phyloP scores from a whole-genome alignment of 2,888 invertebrate species.

The Napeogenes sylphis region DNA sequence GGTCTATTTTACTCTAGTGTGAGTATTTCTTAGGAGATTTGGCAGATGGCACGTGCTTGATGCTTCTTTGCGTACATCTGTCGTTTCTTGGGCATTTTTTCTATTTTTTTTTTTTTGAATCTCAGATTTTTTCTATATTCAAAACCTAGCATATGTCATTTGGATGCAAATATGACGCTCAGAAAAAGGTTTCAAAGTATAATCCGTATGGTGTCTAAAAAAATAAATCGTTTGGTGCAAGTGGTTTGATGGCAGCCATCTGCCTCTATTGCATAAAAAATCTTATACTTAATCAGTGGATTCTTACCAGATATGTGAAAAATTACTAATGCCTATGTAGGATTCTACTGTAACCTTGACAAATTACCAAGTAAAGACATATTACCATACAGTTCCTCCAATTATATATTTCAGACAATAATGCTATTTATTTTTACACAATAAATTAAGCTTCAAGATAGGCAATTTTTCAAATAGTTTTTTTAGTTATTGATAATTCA shows the following conservation, averaged over 20 bases:
- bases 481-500: too few relatives aligned
- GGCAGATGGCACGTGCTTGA: slow-evolving; percentile 76
- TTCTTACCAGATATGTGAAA: neutral
- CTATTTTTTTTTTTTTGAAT: slow-evolving; percentile 59
- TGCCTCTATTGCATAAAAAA: slow-evolving; percentile 37
- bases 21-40: slow-evolving; percentile 67
- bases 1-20: slow-evolving; percentile 52
- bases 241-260: slow-evolving; percentile 63
- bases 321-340: neutral
- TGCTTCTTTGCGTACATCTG: slow-evolving; percentile 72
- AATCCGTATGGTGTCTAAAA: slow-evolving; percentile 64
- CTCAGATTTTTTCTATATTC: slow-evolving; percentile 38
- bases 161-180: slow-evolving; percentile 70
- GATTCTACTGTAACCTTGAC: neutral
- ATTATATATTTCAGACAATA: too few relatives aligned
- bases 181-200: slow-evolving; percentile 53
- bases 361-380: neutral
- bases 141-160: slow-evolving; percentile 64
- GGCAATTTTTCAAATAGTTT: too few relatives aligned
- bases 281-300: neutral
- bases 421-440: too few relatives aligned
- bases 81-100: slow-evolving; percentile 64
- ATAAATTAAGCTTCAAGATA: too few relatives aligned
- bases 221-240: slow-evolving; percentile 66
- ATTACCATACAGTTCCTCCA: too few relatives aligned